phyloP scores from a whole-genome alignment of 2,113 vertebrate species.

The Electrona antarctica region DNA sequence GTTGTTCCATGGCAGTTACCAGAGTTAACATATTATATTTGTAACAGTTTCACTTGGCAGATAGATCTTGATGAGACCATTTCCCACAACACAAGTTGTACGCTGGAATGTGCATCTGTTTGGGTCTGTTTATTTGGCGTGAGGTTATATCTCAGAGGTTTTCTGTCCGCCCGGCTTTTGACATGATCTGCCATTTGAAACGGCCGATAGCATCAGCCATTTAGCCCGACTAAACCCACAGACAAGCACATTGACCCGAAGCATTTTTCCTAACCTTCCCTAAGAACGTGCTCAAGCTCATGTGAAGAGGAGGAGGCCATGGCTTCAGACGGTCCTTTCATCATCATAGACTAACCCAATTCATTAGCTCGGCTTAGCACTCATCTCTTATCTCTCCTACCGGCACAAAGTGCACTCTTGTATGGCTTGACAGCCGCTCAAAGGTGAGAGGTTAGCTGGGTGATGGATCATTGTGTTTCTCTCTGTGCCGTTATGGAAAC shows the following conservation, averaged over 20 bases:
- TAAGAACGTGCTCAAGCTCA: slow-evolving; percentile 33
- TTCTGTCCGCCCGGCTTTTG: neutral
- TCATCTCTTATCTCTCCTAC: slow-evolving; percentile 57
- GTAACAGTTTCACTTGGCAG: too few relatives aligned
- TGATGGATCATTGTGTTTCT: slow-evolving; percentile 54
- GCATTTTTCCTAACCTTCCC: slow-evolving; percentile 10
- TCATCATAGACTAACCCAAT: slow-evolving; percentile 40
- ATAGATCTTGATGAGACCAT: neutral
- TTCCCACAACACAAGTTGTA: neutral
- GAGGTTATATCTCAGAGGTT: neutral
- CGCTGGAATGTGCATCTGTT: neutral
- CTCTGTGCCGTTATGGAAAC: slow-evolving; percentile 33
- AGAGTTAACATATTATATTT: neutral
- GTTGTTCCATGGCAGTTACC: neutral
- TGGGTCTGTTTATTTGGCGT: neutral
- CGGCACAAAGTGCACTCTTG: slow-evolving; percentile 49
- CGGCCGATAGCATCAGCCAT: neutral
- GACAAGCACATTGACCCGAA: slow-evolving; percentile 3
- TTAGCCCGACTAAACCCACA: neutral
- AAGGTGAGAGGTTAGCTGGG: slow-evolving; percentile 63
- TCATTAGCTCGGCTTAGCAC: slow-evolving; percentile 48
- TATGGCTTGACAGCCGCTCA: slow-evolving; percentile 50
- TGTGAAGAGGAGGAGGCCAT: slow-evolving; percentile 22
- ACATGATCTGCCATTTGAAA: neutral
- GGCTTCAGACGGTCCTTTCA: slow-evolving; percentile 44